Percentiles rank a stretch among this genome's conserved stretches.
Evolutionary conservation across 1,140 invertebrate genomes (phyloP).

Genomic region (Helicorthomorpha holstii): DNA sequence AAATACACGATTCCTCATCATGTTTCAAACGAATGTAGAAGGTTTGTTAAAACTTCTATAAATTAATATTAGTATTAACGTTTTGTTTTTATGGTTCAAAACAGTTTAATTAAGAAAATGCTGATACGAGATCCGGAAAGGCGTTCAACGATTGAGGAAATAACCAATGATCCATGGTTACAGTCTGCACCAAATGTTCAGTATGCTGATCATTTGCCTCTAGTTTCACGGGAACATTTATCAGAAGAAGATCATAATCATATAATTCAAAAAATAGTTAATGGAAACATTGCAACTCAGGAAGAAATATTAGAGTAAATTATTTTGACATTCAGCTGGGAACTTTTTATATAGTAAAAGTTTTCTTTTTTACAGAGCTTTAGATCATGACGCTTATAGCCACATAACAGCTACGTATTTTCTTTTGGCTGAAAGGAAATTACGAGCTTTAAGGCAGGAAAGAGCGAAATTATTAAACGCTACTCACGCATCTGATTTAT

Average conservation of each 20-base stretch:
- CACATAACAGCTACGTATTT: conserved; percentile 98
- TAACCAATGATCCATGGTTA: conserved; percentile 73
- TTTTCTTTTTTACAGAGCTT: conserved; percentile 40
- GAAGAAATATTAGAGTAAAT: conserved; percentile 79
- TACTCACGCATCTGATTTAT: conserved; percentile 18
- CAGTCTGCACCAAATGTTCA: conserved; percentile 21
- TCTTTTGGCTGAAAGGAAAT: conserved; percentile 80
- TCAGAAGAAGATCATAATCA: conserved; percentile 81
- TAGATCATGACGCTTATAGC: conserved; percentile 93
- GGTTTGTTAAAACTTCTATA: conserved; percentile 28
- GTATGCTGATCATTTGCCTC: conserved; percentile 43
- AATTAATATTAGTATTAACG: conserved; percentile 4
- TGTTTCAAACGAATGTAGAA: conserved; percentile 69
- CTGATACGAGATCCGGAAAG: conserved; percentile 79
- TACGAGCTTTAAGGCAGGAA: conserved; percentile 51
- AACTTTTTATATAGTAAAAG: background rate
- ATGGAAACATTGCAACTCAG: conserved; percentile 80
- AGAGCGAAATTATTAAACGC: conserved; percentile 17
- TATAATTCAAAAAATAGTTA: conserved; percentile 91
- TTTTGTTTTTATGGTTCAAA: background rate
- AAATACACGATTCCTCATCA: conserved; percentile 86
- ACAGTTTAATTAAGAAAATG: conserved; percentile 76
- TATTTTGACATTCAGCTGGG: background rate
- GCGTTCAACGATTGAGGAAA: conserved; percentile 70
- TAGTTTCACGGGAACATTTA: conserved; percentile 64